Evolutionary conservation across 92 coral and sea anemone genomes (phyloP).

Genomic region (Porites cylindrica): DNA sequence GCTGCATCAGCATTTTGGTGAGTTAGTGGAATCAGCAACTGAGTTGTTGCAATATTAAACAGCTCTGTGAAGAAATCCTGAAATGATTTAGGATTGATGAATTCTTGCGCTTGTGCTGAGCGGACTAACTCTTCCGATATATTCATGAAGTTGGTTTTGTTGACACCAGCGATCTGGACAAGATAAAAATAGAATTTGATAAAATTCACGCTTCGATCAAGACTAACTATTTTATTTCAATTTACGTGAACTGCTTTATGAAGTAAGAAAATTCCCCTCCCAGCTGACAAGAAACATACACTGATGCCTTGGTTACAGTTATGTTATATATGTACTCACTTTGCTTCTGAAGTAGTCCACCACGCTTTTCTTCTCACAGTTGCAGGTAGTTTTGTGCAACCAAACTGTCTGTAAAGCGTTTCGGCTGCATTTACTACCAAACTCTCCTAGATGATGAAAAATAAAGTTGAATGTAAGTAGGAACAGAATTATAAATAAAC

Average conservation of each 20-base stretch:
- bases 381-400: slow-evolving; percentile 8
- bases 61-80: slow-evolving; percentile 3
- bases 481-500: too few species aligned
- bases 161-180: slow-evolving; percentile 11
- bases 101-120: background rate
- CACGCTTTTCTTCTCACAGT: slow-evolving; percentile 23
- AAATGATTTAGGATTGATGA: slow-evolving; percentile 22
- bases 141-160: slow-evolving; percentile 20
- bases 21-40: slow-evolving; percentile 24
- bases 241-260: too few species aligned
- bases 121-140: slow-evolving; percentile 8
- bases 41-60: background rate
- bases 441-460: background rate
- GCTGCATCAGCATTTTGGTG: slow-evolving; percentile 31
- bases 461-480: background rate
- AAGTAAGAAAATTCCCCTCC: too few species aligned
- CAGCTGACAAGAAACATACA: too few species aligned
- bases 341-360: background rate
- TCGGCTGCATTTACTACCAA: slow-evolving; percentile 13
- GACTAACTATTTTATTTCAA: too few species aligned
- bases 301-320: too few species aligned
- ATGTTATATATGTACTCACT: background rate
- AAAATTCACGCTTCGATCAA: too few species aligned
- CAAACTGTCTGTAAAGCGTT: background rate
- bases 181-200: background rate